Conservation (phyloP, 35 echinoderm and acorn worm genomes). For the Ophioderma brevispina region DNA sequence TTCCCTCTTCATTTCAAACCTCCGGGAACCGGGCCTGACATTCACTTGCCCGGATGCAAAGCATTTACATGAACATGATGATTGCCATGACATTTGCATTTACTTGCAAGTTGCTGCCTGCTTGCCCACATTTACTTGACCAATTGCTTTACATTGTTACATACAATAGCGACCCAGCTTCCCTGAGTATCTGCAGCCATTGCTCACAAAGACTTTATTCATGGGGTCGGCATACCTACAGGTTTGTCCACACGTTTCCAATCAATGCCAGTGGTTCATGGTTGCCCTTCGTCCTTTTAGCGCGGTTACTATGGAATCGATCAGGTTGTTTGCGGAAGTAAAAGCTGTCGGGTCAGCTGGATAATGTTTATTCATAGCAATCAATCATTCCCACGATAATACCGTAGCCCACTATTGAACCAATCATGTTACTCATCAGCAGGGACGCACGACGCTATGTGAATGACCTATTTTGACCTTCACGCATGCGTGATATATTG, state of each 20-base stretch:
- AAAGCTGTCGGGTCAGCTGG: not conserved
- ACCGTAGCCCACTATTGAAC: not conserved
- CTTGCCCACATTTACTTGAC: too few species aligned
- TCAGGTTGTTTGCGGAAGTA: slow-evolving; percentile 20
- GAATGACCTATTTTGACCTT: not conserved
- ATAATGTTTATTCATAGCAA: not conserved
- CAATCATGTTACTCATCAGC: not conserved
- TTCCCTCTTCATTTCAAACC: too few species aligned
- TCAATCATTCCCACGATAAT: not conserved
- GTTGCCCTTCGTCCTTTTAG: not conserved
- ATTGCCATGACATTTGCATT: too few species aligned
- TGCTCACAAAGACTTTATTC: not conserved
- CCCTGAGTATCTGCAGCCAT: slow-evolving; percentile 42
- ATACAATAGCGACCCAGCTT: slow-evolving; percentile 47
- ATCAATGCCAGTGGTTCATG: too few species aligned
- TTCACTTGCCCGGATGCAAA: too few species aligned
- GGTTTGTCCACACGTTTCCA: not conserved
- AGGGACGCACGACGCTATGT: not conserved
- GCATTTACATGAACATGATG: too few species aligned
- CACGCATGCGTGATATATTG: not conserved
- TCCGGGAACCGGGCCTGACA: too few species aligned
- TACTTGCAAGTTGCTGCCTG: too few species aligned
- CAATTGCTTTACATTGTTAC: too few species aligned
- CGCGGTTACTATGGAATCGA: not conserved
- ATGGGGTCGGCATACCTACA: not conserved